A percentile compares a stretch with the other conserved stretches of the same genome.
Conservation (phyloP, 2,797 vertebrate species). For the Muscicapa striata region DNA sequence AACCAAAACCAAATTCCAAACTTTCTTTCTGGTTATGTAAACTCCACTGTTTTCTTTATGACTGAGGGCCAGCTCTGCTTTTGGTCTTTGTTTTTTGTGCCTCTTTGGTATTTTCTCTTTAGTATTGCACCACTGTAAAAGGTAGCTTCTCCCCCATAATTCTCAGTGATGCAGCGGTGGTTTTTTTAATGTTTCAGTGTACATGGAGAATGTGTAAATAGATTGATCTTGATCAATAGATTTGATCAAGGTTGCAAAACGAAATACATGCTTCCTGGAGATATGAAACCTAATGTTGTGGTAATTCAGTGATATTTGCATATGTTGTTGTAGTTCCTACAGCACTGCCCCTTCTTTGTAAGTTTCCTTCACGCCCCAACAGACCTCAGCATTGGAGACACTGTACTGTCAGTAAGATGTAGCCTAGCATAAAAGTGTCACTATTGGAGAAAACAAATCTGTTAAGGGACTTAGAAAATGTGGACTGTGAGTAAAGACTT, state of each 20-base stretch:
- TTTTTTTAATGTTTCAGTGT: not conserved
- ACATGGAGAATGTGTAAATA: not conserved
- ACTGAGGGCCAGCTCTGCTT: not conserved
- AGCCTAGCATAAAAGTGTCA: not conserved
- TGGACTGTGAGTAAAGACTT: not conserved
- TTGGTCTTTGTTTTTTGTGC: not conserved
- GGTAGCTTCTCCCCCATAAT: not conserved
- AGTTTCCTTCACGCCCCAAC: fast-evolving
- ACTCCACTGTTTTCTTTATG: not conserved
- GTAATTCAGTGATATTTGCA: not conserved
- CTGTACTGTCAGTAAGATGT: not conserved
- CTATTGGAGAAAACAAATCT: not conserved
- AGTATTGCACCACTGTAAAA: not conserved
- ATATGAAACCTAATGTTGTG: not conserved
- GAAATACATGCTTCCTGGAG: not conserved
- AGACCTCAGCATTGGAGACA: not conserved
- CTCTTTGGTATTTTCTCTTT: not conserved
- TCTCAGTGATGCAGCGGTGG: not conserved
- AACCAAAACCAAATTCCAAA: not conserved
- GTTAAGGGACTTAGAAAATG: not conserved
- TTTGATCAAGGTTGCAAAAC: not conserved
- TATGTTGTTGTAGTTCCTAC: not conserved
- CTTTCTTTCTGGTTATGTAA: not conserved
- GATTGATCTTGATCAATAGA: not conserved
- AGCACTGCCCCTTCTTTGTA: not conserved